These are phyloP conservation scores for Dicerorhinus sumatrensis DNA, from an alignment of 2,113 vertebrate genomes.

Conservation along the genomic window DNA sequence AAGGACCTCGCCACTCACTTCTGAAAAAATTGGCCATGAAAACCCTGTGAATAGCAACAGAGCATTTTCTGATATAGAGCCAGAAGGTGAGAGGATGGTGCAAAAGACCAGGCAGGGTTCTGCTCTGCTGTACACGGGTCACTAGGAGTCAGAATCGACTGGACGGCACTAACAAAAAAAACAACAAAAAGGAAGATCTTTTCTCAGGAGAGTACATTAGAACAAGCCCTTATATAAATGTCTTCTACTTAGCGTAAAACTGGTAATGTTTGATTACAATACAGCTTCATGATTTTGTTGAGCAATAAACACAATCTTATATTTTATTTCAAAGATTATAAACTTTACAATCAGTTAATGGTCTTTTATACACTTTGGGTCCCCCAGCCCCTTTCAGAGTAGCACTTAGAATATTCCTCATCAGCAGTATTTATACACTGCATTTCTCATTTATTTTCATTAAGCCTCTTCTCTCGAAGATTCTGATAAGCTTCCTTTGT, in stretches of 20 bases:
- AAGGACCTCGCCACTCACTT: no score
- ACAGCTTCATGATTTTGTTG: background rate
- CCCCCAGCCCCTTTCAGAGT: background rate
- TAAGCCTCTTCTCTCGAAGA: background rate
- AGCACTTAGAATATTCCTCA: background rate
- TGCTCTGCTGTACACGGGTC: no score
- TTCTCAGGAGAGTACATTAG: background rate
- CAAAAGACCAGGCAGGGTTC: no score
- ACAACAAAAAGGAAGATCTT: background rate
- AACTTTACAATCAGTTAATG: conserved; percentile 39
- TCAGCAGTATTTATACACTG: background rate
- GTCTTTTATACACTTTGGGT: conserved; percentile 5
- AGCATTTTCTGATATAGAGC: no score
- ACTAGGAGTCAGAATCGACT: no score
- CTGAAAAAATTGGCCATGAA: no score
- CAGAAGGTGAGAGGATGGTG: no score
- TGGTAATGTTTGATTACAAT: background rate
- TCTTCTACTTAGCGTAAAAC: background rate
- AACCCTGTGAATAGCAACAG: no score
- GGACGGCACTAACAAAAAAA: no score
- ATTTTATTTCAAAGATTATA: conserved; percentile 56
- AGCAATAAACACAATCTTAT: background rate
- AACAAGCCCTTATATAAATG: background rate
- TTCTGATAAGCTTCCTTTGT: conserved; percentile 33
- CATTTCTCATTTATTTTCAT: conserved; percentile 51